Evolutionary conservation across 2,888 invertebrate species (phyloP), one percentile per base, ranked within the genome.

Genomic region (Eupeodes latifasciatus): DNA sequence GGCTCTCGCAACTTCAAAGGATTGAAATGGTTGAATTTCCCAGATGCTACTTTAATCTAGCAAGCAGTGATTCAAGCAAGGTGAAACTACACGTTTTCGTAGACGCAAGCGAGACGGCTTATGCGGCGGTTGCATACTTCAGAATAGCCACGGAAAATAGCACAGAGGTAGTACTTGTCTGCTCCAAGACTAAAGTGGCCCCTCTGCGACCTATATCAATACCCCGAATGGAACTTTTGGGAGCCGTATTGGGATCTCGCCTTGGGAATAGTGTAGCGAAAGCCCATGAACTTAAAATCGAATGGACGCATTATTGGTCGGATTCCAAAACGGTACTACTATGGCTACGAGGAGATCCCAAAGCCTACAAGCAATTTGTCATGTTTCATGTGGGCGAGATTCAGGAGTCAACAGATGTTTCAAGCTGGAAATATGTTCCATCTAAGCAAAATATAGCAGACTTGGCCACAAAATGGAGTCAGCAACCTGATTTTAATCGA

Each of bases 281-380:
- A 44, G 77, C 49, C 1, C 89, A 86, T 51, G 77, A 81, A 3
- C 53, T 90, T 5, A 55, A 81, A 3, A 80, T 91, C 44, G 53
- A 75, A 16, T 14, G 74, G 6, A 87, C 16, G 0, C 34, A 80
- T 36, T 90, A 89, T 72, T 91, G 91, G 91, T 81, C 90, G 6
- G 91, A 92, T 61, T 91, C 91, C 1, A 90, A 80, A 72, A 90
- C 89, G 4, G 91, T 90, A 14, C 49, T 91, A 16, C 59, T 72
- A 10, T 91, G 91, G 91, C 69, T 91, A 7, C 59, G 76, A 66
- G 85, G 90, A 5, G 90, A 90, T 14, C 81, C 82, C 0, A 89
- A 89, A 75, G 57, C 11, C 4, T 87, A 69, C 49, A 83, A 87
- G 16, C 85, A 90, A 72, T 90, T 90, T n/a, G 90, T 89, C 2